Evolutionary conservation across 2,113 vertebrate species (phyloP).

Genomic region (Butorides virescens): DNA sequence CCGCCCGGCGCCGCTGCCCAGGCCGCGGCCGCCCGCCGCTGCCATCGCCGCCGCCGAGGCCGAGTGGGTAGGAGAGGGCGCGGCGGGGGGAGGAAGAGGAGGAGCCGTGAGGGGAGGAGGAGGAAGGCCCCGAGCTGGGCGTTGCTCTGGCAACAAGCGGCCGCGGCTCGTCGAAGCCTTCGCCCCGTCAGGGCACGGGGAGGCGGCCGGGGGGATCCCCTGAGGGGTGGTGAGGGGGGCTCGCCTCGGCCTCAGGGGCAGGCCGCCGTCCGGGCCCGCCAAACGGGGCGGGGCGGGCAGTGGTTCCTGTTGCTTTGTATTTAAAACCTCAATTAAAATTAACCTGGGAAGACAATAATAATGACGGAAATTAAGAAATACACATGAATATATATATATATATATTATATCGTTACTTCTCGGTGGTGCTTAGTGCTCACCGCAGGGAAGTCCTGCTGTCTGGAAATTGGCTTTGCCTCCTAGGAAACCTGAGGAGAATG

Average conservation of each 20-base stretch:
- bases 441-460: conserved; percentile 4
- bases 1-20: conserved; percentile 50
- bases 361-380: not conserved
- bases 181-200: not conserved
- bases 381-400: not conserved
- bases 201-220: too few relatives aligned
- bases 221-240: not conserved
- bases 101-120: not conserved
- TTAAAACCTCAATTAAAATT: not conserved
- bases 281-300: rapidly evolving
- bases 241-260: not conserved
- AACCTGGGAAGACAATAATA: not conserved
- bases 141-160: not conserved
- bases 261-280: not conserved
- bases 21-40: not conserved
- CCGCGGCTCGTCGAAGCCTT: not conserved
- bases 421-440: not conserved
- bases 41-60: not conserved
- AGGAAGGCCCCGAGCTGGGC: not conserved
- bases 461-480: conserved; percentile 38
- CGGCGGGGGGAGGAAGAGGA: conserved; percentile 36
- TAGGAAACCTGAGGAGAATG: conserved; percentile 39
- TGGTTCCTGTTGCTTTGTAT: not conserved
- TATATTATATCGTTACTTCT: not conserved
- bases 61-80: not conserved